Percentiles rank a stretch among this genome's conserved stretches.
Evolutionary conservation across 2,888 invertebrate species (phyloP).

Genomic region (Nemoura dubitans): DNA sequence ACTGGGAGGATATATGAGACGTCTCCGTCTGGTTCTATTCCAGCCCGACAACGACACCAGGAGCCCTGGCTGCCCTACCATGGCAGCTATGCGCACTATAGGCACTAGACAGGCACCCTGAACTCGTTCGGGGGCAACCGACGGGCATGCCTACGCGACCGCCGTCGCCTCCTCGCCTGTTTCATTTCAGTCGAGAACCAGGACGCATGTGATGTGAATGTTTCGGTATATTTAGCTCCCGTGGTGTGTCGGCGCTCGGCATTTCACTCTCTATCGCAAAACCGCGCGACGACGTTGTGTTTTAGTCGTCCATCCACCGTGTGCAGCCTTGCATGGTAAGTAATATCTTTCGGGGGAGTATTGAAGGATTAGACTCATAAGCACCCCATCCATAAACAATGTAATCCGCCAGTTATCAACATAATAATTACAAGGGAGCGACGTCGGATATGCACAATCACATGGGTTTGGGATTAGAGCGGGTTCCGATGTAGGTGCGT

Average conservation of each 20-base stretch:
- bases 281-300: not conserved
- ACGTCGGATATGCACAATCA: conserved; percentile 37
- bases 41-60: not conserved
- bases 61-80: too few relatives aligned
- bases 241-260: not conserved
- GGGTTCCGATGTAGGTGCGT: conserved; percentile 1
- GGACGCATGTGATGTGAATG: conserved; percentile 1
- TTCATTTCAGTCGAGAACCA: conserved; percentile 26
- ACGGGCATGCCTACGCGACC: not conserved
- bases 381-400: conserved; percentile 33
- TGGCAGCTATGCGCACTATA: too few relatives aligned
- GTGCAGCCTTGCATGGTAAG: not conserved
- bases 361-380: not conserved
- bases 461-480: conserved; percentile 33
- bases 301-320: not conserved
- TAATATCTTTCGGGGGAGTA: not conserved
- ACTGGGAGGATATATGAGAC: conserved; percentile 23
- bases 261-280: not conserved
- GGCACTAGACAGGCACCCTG: conserved; percentile 22
- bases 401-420: conserved; percentile 34
- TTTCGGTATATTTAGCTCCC: conserved; percentile 22
- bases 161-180: not conserved
- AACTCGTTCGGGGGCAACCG: not conserved
- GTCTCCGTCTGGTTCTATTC: conserved; percentile 31
- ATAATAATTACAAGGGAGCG: conserved; percentile 32